Conservation (phyloP, 2,888 invertebrate genomes). For the Rotaria sp. region DNA sequence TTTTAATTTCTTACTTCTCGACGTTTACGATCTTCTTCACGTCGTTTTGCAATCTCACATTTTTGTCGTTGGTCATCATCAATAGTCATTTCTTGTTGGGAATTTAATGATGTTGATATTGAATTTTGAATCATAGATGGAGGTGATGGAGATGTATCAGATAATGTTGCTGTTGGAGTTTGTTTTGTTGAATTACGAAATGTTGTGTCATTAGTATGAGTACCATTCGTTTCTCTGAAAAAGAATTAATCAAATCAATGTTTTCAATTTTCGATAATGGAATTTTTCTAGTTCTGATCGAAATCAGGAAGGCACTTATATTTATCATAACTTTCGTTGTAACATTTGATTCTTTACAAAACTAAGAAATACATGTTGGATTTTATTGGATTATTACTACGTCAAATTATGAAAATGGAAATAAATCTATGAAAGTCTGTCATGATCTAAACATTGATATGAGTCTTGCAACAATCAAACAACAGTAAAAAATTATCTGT, state of each 20-base stretch:
- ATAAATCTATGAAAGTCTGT: too few relatives aligned
- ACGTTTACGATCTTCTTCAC: conserved; percentile 27
- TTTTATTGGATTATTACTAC: too few relatives aligned
- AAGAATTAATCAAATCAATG: background rate
- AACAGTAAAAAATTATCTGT: too few relatives aligned
- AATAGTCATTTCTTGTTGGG: background rate
- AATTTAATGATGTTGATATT: background rate
- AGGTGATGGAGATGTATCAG: conserved; percentile 3
- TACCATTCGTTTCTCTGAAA: background rate
- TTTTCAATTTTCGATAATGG: too few relatives aligned
- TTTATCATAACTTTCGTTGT: too few relatives aligned
- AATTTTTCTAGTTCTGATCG: too few relatives aligned
- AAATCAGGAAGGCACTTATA: too few relatives aligned
- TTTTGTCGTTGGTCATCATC: conserved; percentile 17
- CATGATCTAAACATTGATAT: too few relatives aligned
- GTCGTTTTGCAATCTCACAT: background rate
- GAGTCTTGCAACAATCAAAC: too few relatives aligned
- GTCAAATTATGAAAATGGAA: too few relatives aligned
- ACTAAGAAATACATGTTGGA: too few relatives aligned
- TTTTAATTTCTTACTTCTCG: background rate
- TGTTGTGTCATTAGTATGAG: background rate
- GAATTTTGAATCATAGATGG: background rate
- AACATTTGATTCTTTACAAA: too few relatives aligned
- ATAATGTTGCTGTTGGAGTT: background rate
- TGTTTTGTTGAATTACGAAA: conserved; percentile 1